Evolutionary conservation across 2,113 vertebrate species (phyloP).

Genomic region (Lutjanus erythropterus): DNA sequence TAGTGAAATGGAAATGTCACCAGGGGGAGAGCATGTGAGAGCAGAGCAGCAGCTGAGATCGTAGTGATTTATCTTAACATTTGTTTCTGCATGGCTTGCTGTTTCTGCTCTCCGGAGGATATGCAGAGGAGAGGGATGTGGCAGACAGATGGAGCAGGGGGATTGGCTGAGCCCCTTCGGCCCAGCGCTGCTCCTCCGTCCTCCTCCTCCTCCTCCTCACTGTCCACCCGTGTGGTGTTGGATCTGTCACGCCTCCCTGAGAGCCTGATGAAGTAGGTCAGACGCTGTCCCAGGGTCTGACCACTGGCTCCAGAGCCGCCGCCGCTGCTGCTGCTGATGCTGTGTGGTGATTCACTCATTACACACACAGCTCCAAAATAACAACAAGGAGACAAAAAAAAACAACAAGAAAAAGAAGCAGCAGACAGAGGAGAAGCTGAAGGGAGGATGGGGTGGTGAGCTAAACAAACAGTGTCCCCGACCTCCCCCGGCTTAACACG

Average conservation of each 20-base stretch:
- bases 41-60: constrained; percentile 66
- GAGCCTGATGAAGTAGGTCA: constrained; percentile 82
- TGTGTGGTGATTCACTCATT: constrained; percentile 73
- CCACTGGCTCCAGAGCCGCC: constrained; percentile 68
- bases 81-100: constrained; percentile 76
- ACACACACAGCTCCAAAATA: constrained; percentile 54
- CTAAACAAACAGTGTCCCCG: constrained; percentile 50
- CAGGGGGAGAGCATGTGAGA: constrained; percentile 69
- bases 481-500: constrained; percentile 49
- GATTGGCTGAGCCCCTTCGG: constrained; percentile 66
- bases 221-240: constrained; percentile 60
- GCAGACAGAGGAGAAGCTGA: constrained; percentile 13
- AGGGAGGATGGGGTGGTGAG: constrained; percentile 19
- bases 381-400: constrained; percentile 44
- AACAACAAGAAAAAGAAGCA: constrained; percentile 8
- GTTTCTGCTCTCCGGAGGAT: constrained; percentile 75
- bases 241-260: constrained; percentile 71
- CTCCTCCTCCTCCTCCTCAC: constrained; percentile 41
- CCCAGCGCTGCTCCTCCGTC: constrained; percentile 53
- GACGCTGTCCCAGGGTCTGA: constrained; percentile 78
- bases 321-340: constrained; percentile 53
- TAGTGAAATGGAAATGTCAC: constrained; percentile 77
- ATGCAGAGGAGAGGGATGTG: constrained; percentile 70
- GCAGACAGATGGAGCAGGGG: constrained; percentile 71
- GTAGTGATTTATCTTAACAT: constrained; percentile 78